Conservation (phyloP, 1,140 invertebrate species). For the Lethocerus indicus region DNA sequence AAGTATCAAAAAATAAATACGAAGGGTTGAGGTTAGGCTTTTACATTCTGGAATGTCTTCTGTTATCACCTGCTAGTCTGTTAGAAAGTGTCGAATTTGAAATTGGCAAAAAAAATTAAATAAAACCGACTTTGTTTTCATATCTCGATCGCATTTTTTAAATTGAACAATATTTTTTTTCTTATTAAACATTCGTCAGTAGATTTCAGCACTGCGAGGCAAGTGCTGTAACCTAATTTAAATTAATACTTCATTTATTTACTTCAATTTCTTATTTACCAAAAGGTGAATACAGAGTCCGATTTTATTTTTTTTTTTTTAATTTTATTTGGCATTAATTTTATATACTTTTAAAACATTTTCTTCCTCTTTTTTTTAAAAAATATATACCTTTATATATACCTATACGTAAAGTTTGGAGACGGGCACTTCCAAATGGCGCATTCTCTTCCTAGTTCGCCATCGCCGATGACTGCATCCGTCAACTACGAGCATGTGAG, state of each 20-base stretch:
- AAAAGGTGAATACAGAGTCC: neutral
- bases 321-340: constrained; percentile 7
- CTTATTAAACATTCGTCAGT: too few relatives aligned
- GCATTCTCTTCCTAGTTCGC: constrained; percentile 17
- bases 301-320: constrained; percentile 2
- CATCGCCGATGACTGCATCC: constrained; percentile 15
- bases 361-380: constrained; percentile 8
- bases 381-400: constrained; percentile 14
- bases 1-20: too few relatives aligned
- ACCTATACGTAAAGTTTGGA: constrained; percentile 4
- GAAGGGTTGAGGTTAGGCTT: too few relatives aligned
- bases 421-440: constrained; percentile 5
- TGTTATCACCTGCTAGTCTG: too few relatives aligned
- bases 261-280: constrained; percentile 4
- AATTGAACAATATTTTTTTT: too few relatives aligned
- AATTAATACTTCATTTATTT: neutral
- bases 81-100: too few relatives aligned
- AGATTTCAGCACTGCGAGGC: too few relatives aligned
- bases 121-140: too few relatives aligned
- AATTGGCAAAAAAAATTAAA: too few relatives aligned
- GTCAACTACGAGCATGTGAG: constrained; percentile 17
- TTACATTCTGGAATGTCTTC: too few relatives aligned
- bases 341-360: constrained; percentile 9
- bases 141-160: too few relatives aligned
- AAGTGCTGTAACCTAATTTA: too few relatives aligned